Conservation (phyloP, 1,140 invertebrate species). For the Hetaerina americana region DNA sequence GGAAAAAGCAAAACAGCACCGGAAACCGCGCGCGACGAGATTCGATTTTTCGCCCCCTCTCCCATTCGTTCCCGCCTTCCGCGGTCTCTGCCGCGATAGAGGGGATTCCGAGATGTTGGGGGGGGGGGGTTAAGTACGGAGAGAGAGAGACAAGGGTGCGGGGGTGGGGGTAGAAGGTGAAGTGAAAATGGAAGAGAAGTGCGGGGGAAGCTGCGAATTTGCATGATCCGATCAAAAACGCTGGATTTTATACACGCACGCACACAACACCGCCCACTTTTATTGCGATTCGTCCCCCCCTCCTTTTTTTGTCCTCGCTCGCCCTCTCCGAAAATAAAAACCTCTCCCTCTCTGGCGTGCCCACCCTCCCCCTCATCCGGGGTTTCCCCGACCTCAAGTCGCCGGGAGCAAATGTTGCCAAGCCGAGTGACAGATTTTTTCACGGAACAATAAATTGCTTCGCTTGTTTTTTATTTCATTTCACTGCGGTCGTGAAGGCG, state of each 20-base stretch:
- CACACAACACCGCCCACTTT: too few relatives aligned
- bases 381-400: background rate
- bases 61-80: too few relatives aligned
- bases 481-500: background rate
- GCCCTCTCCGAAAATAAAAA: too few relatives aligned
- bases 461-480: background rate
- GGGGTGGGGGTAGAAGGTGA: background rate
- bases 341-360: too few relatives aligned
- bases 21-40: too few relatives aligned
- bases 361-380: too few relatives aligned
- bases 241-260: too few relatives aligned
- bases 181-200: background rate
- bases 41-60: too few relatives aligned
- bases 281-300: background rate
- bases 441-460: background rate
- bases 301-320: background rate
- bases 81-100: too few relatives aligned
- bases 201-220: background rate
- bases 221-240: background rate
- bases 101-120: background rate
- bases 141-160: background rate
- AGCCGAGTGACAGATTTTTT: background rate
- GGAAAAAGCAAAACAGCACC: too few relatives aligned
- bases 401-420: background rate
- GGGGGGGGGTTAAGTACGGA: background rate